Percentiles rank a stretch among this genome's conserved stretches.
Evolutionary conservation across 2,888 invertebrate species (phyloP).

Genomic region (Aleiodes alternator): DNA sequence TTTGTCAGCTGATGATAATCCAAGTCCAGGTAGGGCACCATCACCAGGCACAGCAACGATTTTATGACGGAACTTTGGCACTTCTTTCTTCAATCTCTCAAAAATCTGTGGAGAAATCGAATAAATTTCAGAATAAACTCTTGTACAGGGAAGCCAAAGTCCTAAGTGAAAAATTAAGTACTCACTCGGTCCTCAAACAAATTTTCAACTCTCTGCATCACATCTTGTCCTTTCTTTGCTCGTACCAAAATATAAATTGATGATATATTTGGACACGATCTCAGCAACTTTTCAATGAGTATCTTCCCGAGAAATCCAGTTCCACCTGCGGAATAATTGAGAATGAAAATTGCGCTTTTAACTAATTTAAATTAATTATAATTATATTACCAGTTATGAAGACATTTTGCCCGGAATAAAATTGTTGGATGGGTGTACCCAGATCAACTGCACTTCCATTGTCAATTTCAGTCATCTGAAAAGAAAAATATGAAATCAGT

Average conservation of each 20-base stretch:
- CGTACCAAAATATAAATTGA: slow-evolving; percentile 79
- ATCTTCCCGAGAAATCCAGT: slow-evolving; percentile 78
- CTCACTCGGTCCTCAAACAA: slow-evolving; percentile 83
- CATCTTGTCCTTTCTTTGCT: slow-evolving; percentile 80
- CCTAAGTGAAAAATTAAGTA: slow-evolving; percentile 48
- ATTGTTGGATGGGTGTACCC: slow-evolving; percentile 77
- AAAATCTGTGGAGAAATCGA: slow-evolving; percentile 75
- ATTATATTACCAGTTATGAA: slow-evolving; percentile 77
- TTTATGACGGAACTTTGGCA: slow-evolving; percentile 81
- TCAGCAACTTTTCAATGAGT: slow-evolving; percentile 79
- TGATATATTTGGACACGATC: slow-evolving; percentile 77
- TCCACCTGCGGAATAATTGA: slow-evolving; percentile 61
- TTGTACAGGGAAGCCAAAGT: background rate
- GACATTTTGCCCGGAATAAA: slow-evolving; percentile 79
- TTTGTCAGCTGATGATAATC: slow-evolving; percentile 80
- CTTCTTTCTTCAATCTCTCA: slow-evolving; percentile 76
- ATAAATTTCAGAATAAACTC: background rate
- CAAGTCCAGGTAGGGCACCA: slow-evolving; percentile 81
- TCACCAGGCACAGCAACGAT: slow-evolving; percentile 83
- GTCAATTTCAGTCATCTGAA: slow-evolving; percentile 59
- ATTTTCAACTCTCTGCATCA: slow-evolving; percentile 81
- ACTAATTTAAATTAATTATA: no score
- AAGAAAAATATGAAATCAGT: slow-evolving; percentile 28
- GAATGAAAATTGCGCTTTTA: slow-evolving; percentile 53
- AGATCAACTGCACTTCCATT: slow-evolving; percentile 52